phyloP scores from a whole-genome alignment of 2,797 vertebrate species.

The Chloroceryle amazona region DNA sequence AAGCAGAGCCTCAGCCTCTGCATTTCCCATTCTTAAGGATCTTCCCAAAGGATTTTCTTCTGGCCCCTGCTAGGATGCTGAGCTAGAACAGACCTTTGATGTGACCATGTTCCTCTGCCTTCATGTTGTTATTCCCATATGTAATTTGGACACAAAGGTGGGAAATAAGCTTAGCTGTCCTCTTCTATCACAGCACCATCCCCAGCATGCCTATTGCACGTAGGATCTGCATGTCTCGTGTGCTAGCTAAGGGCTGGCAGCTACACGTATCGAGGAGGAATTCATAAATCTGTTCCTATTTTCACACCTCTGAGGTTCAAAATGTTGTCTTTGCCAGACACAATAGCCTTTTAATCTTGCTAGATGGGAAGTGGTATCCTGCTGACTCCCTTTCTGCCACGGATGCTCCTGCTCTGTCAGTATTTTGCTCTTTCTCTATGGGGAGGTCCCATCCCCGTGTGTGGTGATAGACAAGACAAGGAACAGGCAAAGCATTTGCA shows the following conservation, averaged over 20 bases:
- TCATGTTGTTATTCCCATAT: neutral
- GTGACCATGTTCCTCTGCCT: neutral
- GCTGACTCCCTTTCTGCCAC: neutral
- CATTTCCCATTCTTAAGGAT: conserved; percentile 25
- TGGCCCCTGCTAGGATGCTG: neutral
- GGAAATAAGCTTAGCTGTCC: neutral
- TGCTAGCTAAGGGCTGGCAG: neutral
- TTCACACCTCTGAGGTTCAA: conserved; percentile 20
- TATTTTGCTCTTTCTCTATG: neutral
- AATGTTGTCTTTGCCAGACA: conserved; percentile 3
- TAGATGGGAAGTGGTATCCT: neutral
- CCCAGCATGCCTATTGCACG: neutral
- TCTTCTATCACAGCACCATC: neutral
- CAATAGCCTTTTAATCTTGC: neutral
- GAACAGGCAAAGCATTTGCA: neutral
- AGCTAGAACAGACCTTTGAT: neutral
- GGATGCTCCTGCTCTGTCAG: neutral
- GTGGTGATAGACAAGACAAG: neutral
- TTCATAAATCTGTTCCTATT: conserved; percentile 36
- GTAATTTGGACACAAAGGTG: neutral
- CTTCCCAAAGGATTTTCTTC: conserved; percentile 14
- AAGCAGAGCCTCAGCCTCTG: conserved; percentile 16
- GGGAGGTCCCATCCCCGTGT: neutral
- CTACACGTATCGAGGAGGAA: neutral
- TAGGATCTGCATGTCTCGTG: neutral